Conservation (phyloP, 2,888 invertebrate species). For the Clistopyga incitator region DNA sequence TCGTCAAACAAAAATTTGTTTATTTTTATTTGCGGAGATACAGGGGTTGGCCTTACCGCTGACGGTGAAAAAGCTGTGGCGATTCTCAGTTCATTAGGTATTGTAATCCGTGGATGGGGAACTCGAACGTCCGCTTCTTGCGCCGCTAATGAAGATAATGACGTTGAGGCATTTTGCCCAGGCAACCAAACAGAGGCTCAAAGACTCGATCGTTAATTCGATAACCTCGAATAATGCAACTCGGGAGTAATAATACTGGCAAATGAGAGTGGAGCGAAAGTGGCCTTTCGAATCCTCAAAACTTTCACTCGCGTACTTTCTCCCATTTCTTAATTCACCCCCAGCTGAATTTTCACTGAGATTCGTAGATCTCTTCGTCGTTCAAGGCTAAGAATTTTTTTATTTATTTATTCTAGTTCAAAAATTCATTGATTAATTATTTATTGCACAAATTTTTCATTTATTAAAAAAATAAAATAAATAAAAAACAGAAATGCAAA, state of each 20-base stretch:
- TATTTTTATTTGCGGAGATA: slow-evolving; percentile 79
- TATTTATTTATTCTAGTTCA: too few relatives aligned
- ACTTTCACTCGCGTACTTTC: slow-evolving; percentile 40
- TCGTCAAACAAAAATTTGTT: slow-evolving; percentile 81
- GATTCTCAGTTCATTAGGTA: slow-evolving; percentile 83
- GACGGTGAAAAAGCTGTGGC: slow-evolving; percentile 68
- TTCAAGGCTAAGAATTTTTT: background rate
- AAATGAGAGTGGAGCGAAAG: slow-evolving; percentile 54
- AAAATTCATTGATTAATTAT: too few relatives aligned
- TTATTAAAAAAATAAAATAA: background rate
- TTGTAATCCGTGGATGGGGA: slow-evolving; percentile 79
- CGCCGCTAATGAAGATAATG: slow-evolving; percentile 83
- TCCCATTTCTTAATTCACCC: slow-evolving; percentile 12
- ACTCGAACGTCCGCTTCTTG: slow-evolving; percentile 47
- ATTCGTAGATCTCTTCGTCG: background rate
- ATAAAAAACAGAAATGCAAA: background rate
- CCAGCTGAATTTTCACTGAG: background rate
- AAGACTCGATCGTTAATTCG: slow-evolving; percentile 79
- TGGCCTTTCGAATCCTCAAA: slow-evolving; percentile 47
- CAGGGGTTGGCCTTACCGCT: slow-evolving; percentile 37
- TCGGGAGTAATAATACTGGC: slow-evolving; percentile 65
- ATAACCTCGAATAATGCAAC: slow-evolving; percentile 72
- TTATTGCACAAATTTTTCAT: background rate
- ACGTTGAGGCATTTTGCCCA: slow-evolving; percentile 81
- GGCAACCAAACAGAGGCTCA: slow-evolving; percentile 68